A percentile compares a stretch with the other conserved stretches of the same genome.
These are phyloP conservation scores for Pollenia angustigena DNA, from an alignment of 2,888 invertebrate species.

Conservation along the genomic window DNA sequence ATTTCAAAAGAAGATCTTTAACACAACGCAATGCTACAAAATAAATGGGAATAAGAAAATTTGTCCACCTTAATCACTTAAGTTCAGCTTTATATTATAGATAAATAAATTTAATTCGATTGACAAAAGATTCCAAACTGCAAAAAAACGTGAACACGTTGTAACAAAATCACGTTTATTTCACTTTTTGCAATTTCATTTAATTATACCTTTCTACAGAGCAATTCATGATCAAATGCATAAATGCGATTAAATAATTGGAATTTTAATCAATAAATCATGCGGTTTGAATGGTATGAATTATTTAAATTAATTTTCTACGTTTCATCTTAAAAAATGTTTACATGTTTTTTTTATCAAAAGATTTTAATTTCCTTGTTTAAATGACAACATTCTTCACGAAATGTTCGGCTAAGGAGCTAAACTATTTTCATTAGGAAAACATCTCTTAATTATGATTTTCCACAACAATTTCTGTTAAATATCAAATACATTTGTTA, in stretches of 20 bases:
- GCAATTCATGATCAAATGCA: background rate
- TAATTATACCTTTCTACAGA: conserved; percentile 49
- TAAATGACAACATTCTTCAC: conserved; percentile 2
- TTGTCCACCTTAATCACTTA: background rate
- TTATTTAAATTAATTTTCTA: conserved; percentile 26
- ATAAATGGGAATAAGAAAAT: no score
- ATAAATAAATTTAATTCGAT: background rate
- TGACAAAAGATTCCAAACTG: conserved; percentile 10
- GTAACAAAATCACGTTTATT: conserved; percentile 64
- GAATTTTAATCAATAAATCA: conserved; percentile 53
- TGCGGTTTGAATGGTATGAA: conserved; percentile 6
- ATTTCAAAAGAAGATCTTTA: no score
- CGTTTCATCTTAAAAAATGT: background rate
- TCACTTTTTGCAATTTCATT: conserved; percentile 41
- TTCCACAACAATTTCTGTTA: no score
- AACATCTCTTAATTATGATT: background rate
- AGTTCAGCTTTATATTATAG: background rate
- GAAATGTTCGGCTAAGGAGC: background rate
- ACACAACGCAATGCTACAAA: no score
- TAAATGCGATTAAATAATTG: conserved; percentile 31
- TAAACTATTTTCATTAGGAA: no score
- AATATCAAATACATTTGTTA: background rate
- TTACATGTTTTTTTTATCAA: background rate
- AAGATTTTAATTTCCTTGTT: conserved; percentile 39
- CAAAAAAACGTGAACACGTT: conserved; percentile 35